Conservation (phyloP, 2,113 vertebrate species). For the Gambusia affinis region DNA sequence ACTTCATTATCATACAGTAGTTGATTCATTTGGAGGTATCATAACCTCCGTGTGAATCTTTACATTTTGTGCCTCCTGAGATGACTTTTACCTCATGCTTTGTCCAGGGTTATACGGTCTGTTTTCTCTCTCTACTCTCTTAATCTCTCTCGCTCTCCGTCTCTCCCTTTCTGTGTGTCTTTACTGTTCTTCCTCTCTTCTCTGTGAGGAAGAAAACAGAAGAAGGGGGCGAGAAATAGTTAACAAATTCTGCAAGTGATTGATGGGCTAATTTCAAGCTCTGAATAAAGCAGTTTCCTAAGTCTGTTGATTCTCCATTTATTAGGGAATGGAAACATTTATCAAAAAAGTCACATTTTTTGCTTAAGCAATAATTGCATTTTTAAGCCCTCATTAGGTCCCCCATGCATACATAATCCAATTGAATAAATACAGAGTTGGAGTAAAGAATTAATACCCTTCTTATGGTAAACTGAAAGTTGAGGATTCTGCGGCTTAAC, state of each 20-base stretch:
- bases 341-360: slow-evolving; percentile 87
- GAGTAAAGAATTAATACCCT: slow-evolving; percentile 79
- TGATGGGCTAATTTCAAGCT: slow-evolving; percentile 98
- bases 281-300: slow-evolving; percentile 95
- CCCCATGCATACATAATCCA: slow-evolving; percentile 86
- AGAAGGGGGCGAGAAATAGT: slow-evolving; percentile 79
- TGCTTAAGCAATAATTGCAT: slow-evolving; percentile 91
- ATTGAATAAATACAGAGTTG: slow-evolving; percentile 82
- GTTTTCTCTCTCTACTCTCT: slow-evolving; percentile 19
- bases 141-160: neutral
- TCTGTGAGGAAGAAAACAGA: slow-evolving; percentile 43
- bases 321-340: slow-evolving; percentile 98
- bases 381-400: slow-evolving; percentile 92
- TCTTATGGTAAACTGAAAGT: slow-evolving; percentile 74
- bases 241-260: slow-evolving; percentile 94
- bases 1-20: slow-evolving; percentile 64
- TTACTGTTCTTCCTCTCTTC: neutral
- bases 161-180: slow-evolving; percentile 2
- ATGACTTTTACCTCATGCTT: slow-evolving; percentile 36
- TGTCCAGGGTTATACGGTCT: slow-evolving; percentile 48
- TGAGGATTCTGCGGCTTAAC: slow-evolving; percentile 59
- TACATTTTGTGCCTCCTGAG: slow-evolving; percentile 42
- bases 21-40: slow-evolving; percentile 45
- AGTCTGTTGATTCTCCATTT: slow-evolving; percentile 96
- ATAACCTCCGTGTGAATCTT: slow-evolving; percentile 22